phyloP scores from a whole-genome alignment of 2,113 vertebrate species.

The Rutilus rutilus region DNA sequence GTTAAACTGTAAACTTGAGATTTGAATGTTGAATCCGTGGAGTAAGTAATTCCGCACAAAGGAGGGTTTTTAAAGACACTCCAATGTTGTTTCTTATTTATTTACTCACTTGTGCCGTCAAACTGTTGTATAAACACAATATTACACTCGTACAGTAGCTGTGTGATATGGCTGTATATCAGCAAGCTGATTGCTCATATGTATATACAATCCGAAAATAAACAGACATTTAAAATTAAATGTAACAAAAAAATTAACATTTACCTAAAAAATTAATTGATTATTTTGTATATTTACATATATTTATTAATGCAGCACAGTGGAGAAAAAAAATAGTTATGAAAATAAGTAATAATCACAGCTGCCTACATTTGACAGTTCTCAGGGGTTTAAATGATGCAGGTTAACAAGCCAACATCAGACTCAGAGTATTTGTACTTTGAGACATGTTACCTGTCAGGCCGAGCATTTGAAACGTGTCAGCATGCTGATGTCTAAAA shows the following conservation, averaged over 20 bases:
- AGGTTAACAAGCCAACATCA: constrained; percentile 16
- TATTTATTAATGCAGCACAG: too few relatives aligned
- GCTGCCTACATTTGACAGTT: not conserved
- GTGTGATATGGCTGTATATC: too few relatives aligned
- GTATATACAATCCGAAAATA: not conserved
- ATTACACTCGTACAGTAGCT: too few relatives aligned
- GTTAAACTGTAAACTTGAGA: too few relatives aligned
- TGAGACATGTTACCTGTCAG: constrained; percentile 39
- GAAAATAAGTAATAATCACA: not conserved
- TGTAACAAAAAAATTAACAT: not conserved
- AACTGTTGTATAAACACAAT: too few relatives aligned
- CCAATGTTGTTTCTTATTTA: too few relatives aligned
- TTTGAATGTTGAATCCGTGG: too few relatives aligned
- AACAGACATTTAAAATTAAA: not conserved
- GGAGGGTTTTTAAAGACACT: too few relatives aligned
- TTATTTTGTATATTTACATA: not conserved
- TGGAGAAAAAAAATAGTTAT: too few relatives aligned
- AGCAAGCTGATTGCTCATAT: too few relatives aligned
- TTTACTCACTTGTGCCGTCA: too few relatives aligned
- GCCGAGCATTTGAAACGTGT: constrained; percentile 4
- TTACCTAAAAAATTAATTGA: not conserved
- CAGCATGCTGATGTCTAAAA: constrained; percentile 47
- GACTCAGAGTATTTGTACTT: not conserved
- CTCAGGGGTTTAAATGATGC: not conserved
- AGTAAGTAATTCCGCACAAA: too few relatives aligned